Evolutionary conservation across 2,888 invertebrate species (phyloP), one percentile per base, ranked within the genome.

Genomic region (Coleophora flavipennella): DNA sequence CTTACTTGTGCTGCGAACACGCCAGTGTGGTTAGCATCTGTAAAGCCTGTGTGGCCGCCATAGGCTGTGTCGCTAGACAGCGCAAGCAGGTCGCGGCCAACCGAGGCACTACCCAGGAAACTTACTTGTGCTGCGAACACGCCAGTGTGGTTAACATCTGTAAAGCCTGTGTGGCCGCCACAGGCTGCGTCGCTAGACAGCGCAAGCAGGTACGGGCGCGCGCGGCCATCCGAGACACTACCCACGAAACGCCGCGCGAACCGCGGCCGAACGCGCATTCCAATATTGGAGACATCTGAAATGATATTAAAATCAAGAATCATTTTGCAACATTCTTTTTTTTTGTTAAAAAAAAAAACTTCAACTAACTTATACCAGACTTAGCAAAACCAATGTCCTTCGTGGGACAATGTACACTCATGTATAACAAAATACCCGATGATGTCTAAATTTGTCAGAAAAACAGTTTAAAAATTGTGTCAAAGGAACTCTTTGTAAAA

Each of bases 231-330:
- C 68, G 64, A 11, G 61, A 47, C 52, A 72, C 70, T 44, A 62
- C 62, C 83, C 83, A 81, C 45, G 53, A 49, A 28, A 66, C 73
- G 43, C 77, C 77, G 40, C 65, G 60, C 1, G 73, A 72, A 11
- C 59, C 53, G 8, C 60, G 58, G 0, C 78, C 76, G 60, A 80
- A 83, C 45, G 79, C 77, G 33, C 59, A 58, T 49, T 72, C 74
- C 32, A 80, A 44, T n/a, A 73, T 69, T 2, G 53, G 45, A 0
- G 77, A 69, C 71, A 76, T 71, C 80, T 80, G 51, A 0, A n/a
- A 4, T 20, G 20, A 20, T n/a, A n/a, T n/a, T n/a, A n/a, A n/a
- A n/a, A 20, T 3, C 3, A 20, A 20, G 20, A 6, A 20, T 20
- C 3, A 6, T 20, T 20, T 20, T 20, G 20, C n/a, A n/a, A n/a